Evolutionary conservation across 2,888 invertebrate genomes (phyloP).

Genomic region (Tetropium fuscum): DNA sequence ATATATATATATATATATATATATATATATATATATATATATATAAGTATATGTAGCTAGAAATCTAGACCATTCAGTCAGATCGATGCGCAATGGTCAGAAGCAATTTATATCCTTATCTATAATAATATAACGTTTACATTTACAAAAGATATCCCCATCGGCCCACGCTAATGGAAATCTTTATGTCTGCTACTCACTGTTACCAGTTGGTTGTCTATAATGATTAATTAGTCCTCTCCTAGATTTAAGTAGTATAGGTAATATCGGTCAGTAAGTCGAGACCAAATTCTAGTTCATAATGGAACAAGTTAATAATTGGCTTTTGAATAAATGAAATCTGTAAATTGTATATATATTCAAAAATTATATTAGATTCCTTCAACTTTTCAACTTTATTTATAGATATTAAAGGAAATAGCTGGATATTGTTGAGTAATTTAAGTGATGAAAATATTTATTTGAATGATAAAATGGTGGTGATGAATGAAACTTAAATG

Average conservation of each 20-base stretch:
- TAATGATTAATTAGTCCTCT: slow-evolving; percentile 3
- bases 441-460: neutral
- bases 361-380: too few species aligned
- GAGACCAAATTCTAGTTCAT: neutral
- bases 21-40: too few species aligned
- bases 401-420: too few species aligned
- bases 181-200: slow-evolving; percentile 1
- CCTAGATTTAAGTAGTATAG: neutral
- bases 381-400: too few species aligned
- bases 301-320: neutral
- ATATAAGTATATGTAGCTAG: too few species aligned
- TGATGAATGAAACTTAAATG: too few species aligned
- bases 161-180: slow-evolving; percentile 6
- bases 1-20: too few species aligned
- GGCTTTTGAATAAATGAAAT: neutral
- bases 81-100: too few species aligned
- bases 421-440: neutral
- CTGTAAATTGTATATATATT: neutral
- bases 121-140: neutral
- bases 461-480: too few species aligned
- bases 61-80: too few species aligned
- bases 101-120: too few species aligned
- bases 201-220: neutral
- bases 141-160: slow-evolving; percentile 10
- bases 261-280: neutral